Conservation (phyloP, 2,797 vertebrate species). For the Chloroceryle inda region DNA sequence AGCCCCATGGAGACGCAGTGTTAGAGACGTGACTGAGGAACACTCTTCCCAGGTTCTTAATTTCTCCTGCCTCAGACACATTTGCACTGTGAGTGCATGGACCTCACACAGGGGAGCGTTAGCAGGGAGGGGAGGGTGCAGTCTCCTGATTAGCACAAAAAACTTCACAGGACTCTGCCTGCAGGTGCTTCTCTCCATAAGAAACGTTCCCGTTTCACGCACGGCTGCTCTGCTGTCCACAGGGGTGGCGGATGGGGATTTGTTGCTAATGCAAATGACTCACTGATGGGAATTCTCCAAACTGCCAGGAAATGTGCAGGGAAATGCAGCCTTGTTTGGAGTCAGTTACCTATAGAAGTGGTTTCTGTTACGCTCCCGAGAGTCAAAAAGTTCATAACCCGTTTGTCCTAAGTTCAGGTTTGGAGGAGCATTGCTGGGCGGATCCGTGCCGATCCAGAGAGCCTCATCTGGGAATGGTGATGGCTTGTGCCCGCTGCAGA, state of each 20-base stretch:
- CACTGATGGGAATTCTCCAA: constrained; percentile 54
- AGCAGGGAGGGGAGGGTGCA: background rate
- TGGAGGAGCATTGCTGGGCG: background rate
- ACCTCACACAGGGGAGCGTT: background rate
- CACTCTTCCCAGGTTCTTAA: background rate
- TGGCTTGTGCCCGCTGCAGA: background rate
- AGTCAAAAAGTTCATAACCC: fast-evolving
- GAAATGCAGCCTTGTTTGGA: background rate
- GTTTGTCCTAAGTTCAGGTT: background rate
- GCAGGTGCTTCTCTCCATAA: constrained; percentile 27
- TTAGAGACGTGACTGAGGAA: background rate
- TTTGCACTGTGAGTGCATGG: background rate
- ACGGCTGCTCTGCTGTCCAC: background rate
- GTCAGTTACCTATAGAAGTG: background rate
- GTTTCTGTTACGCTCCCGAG: background rate
- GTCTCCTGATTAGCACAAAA: background rate
- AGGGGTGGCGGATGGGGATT: background rate
- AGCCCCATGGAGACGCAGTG: background rate
- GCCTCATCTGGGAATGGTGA: background rate
- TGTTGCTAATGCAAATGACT: constrained; percentile 52
- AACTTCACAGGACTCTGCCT: background rate
- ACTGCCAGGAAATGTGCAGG: background rate
- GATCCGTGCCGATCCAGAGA: background rate
- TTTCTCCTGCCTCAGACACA: background rate
- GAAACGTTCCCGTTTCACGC: constrained; percentile 54